Percentiles rank a stretch among this genome's conserved stretches.
Evolutionary conservation across 2,797 vertebrate genomes (phyloP).

Genomic region (Muscicapa striata): DNA sequence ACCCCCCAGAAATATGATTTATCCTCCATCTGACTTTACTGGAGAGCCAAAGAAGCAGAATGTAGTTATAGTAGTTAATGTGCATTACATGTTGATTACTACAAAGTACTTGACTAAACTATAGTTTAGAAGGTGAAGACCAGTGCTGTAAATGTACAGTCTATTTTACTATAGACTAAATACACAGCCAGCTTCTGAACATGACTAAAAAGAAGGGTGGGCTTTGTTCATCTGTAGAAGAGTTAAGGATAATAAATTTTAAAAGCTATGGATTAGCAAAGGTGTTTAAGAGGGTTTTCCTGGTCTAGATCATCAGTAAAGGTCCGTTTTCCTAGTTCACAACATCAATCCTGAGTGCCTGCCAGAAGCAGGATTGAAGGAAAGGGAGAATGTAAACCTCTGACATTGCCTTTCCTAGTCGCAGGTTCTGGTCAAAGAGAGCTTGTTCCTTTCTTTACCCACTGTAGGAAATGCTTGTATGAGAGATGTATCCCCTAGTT

Average conservation of each 20-base stretch:
- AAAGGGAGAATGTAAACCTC: background rate
- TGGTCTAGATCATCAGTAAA: background rate
- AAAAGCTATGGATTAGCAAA: background rate
- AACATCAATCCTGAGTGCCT: background rate
- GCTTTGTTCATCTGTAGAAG: background rate
- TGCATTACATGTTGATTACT: background rate
- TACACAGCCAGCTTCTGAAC: background rate
- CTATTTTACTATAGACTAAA: background rate
- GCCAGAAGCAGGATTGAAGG: background rate
- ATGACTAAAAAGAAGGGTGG: background rate
- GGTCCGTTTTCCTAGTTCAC: background rate
- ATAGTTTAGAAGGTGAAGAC: background rate
- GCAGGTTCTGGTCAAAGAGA: background rate
- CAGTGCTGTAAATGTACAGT: background rate
- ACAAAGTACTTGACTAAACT: background rate
- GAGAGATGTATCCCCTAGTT: background rate
- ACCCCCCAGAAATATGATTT: background rate
- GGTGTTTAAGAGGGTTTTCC: background rate
- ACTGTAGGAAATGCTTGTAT: background rate
- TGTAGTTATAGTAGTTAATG: constrained; percentile 24
- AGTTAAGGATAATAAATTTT: background rate
- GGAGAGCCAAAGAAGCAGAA: constrained; percentile 10
- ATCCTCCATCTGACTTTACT: background rate
- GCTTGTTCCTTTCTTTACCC: background rate
- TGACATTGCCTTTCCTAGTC: background rate